A percentile compares a stretch with the other conserved stretches of the same genome.
phyloP scores from a whole-genome alignment of 92 coral and sea anemone genomes.

The Paramuricea clavata region DNA sequence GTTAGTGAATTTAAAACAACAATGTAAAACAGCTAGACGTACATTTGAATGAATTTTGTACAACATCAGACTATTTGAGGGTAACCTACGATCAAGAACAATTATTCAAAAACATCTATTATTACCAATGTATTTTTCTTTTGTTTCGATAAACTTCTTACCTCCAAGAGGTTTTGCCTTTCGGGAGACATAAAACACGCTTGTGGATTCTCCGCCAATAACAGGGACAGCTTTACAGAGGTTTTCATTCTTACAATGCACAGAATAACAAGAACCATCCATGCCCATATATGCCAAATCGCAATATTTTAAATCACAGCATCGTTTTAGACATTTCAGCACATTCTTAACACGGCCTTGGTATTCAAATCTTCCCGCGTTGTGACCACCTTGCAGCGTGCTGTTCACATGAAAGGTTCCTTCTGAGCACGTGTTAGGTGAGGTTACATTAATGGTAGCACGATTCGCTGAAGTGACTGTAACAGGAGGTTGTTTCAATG shows the following conservation, averaged over 20 bases:
- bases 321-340: conserved; percentile 80
- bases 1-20: no score
- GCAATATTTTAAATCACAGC: conserved; percentile 88
- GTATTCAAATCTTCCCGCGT: conserved; percentile 88
- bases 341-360: conserved; percentile 77
- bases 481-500: conserved; percentile 26
- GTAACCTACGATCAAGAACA: no score
- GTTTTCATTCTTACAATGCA: conserved; percentile 80
- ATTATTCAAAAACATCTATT: no score
- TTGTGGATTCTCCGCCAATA: conserved; percentile 72
- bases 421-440: conserved; percentile 80
- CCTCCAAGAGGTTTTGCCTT: conserved; percentile 71
- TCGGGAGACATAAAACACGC: conserved; percentile 83
- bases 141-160: conserved; percentile 51
- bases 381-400: conserved; percentile 84
- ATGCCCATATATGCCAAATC: conserved; percentile 79
- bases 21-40: no score
- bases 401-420: conserved; percentile 86
- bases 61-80: no score
- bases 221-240: conserved; percentile 84
- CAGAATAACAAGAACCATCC: conserved; percentile 83
- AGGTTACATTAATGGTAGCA: background rate
- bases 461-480: conserved; percentile 34
- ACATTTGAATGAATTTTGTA: no score
- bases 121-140: no score